Base-by-base conservation (phyloP, 2,888 invertebrate genomes). In the Chymomyza procnemis region DNA sequence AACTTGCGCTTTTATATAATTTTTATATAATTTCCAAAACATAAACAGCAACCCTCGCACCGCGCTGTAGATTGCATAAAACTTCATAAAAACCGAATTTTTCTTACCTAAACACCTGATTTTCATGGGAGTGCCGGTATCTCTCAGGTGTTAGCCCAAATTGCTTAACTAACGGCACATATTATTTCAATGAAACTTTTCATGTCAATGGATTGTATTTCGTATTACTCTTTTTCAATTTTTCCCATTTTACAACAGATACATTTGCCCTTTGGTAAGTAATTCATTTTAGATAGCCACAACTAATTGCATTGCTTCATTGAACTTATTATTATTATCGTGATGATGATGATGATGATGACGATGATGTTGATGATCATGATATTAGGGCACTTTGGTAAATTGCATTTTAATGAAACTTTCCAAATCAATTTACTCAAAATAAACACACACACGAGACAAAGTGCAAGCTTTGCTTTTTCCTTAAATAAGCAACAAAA, bases 391-490 rank as follows among this genome's bases (percentile, higher is more conserved):
- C 34, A 41, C 34, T 41, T 41, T 41, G 12, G 34, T 68, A 84
- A 81, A 86, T 82, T 82, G 87, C 85, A 86, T 86, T 82, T 82
- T 84, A 84, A 82, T 86, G 85, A 76, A 84, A 81, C 85, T 86
- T 86, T 82, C 87, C 69, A 86, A 82, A 86, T 86, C 87, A 80
- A 81, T 86, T 86, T 73, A 60, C 66, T 60, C 4, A 72, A 67
- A 18, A 58, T 9, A 58, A 34, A 46, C 41, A 59, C 67, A 58
- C 62, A 46, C 21, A 21, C 41, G 30, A 16, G 48, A 47, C 52
- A 63, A 59, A 50, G 62, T 19, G 52, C 58, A 54, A 52, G 74
- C 56, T 61, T 21, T 9, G 54, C 18, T 19, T 19, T 66, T 66
- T 74, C 74, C 69, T 74, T 73, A 41, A 61, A 69, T 19, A 26